Evolutionary conservation across 2,888 invertebrate genomes (phyloP).

Genomic region (Clistopyga incitator): DNA sequence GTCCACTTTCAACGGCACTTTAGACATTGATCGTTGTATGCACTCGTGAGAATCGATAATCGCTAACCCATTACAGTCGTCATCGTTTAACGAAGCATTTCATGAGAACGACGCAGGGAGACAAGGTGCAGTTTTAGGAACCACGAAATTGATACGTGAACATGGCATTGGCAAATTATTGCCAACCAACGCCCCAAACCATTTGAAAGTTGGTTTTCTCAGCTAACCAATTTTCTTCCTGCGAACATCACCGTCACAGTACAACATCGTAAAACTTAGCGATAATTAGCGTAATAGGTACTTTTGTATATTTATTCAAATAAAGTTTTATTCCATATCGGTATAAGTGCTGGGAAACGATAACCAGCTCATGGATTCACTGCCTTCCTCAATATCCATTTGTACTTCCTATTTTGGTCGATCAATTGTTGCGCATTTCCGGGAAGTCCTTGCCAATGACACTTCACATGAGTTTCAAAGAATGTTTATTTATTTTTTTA

Average conservation of each 20-base stretch:
- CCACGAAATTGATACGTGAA: no score
- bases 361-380: constrained; percentile 5
- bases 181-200: no score
- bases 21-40: constrained; percentile 62
- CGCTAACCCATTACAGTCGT: constrained; percentile 3
- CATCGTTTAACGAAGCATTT: constrained; percentile 24
- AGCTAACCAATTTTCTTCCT: no score
- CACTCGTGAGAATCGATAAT: constrained; percentile 23
- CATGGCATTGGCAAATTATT: no score
- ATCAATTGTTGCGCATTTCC: background rate
- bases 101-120: constrained; percentile 31
- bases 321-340: constrained; percentile 52
- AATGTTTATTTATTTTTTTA: no score
- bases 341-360: constrained; percentile 4
- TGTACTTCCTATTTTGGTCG: background rate
- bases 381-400: background rate
- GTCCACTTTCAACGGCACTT: constrained; percentile 76
- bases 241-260: constrained; percentile 41
- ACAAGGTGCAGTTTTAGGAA: no score
- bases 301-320: constrained; percentile 65
- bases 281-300: constrained; percentile 39
- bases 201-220: no score
- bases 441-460: no score
- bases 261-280: constrained; percentile 34
- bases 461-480: no score